Base-by-base conservation (phyloP, 2,113 vertebrate genomes). In the Marcusenius ussheri region DNA sequence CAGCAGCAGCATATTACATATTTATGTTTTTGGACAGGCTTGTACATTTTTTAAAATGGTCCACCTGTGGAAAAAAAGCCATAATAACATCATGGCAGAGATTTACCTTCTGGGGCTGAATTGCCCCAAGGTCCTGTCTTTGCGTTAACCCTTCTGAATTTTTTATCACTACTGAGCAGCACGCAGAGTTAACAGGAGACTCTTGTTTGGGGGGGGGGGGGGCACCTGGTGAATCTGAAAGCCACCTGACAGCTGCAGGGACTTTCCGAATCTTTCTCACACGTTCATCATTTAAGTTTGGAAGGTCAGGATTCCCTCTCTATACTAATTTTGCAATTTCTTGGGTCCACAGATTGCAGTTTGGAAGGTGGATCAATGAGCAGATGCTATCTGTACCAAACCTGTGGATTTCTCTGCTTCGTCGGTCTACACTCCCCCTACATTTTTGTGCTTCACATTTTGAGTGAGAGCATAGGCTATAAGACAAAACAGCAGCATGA, bases 101-200 rank as follows among this genome's bases (percentile, higher is more conserved):
- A 53, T 51, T 84, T 35, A 87, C 50, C 27, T 31, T 87, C 24
- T 31, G 50, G 85, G 31, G 35, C 53, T 90, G 83, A 47, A 70
- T 58, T 39, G 53, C 83, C 53, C 42, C 42, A 70, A 86, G 83
- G 56, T 84, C 51, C 89, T 56, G 19, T 42, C 56, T 90, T 45
- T 87, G 83, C 39, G 56, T 70, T 87, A 90, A 90, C 83, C 84
- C 84, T 47, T 50, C 46, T 87, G 83, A 90, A 90, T 90, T 47
- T 90, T 90, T 90, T 88, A 88, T 88, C 85, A 42, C 58, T 70
- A 74, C 62, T 77, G 27, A 58, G 66, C 66, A 80, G 62, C 27
- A 77, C 84, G 66, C 24, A 88, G 19, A 31, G 85, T 53, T 77
- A 50, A 19, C 45, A 42, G 35, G 85, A 39, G 50, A 17, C 46